Percentiles rank a stretch among this genome's conserved stretches.
phyloP scores from a whole-genome alignment of 2,113 vertebrate genomes.

The Mustela lutreola region DNA sequence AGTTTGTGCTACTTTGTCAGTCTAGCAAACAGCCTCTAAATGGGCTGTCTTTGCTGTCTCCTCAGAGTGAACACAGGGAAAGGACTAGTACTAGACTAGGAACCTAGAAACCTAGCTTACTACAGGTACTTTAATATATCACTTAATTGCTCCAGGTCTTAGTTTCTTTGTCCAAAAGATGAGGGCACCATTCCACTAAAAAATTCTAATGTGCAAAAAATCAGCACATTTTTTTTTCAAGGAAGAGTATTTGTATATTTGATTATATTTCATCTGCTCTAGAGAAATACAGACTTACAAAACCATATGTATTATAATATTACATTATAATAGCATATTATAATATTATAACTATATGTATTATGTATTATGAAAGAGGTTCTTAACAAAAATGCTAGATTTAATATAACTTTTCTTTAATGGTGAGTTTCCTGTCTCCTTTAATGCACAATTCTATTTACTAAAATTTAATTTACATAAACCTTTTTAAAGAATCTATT shows the following conservation, averaged over 20 bases:
- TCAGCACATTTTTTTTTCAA: neutral
- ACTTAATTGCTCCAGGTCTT: neutral
- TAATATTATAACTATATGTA: neutral
- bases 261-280: neutral
- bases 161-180: neutral
- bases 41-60: neutral
- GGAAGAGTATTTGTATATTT: neutral
- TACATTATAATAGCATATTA: neutral
- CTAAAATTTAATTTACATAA: slow-evolving; percentile 27
- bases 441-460: slow-evolving; percentile 14
- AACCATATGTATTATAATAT: neutral
- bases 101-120: neutral
- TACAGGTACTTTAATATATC: neutral
- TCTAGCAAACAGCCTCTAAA: neutral
- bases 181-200: neutral
- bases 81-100: neutral
- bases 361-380: neutral
- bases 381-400: slow-evolving; percentile 5
- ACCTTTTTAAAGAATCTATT: slow-evolving; percentile 27
- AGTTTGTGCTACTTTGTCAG: neutral
- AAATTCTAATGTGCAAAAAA: neutral
- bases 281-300: neutral
- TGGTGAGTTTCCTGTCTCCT: neutral
- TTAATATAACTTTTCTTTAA: neutral
- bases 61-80: neutral